Evolutionary conservation across 37 sponge, comb jelly and placozoan species (phyloP), one percentile per base, ranked within the genome.

Genomic region (Tethya wilhelma): DNA sequence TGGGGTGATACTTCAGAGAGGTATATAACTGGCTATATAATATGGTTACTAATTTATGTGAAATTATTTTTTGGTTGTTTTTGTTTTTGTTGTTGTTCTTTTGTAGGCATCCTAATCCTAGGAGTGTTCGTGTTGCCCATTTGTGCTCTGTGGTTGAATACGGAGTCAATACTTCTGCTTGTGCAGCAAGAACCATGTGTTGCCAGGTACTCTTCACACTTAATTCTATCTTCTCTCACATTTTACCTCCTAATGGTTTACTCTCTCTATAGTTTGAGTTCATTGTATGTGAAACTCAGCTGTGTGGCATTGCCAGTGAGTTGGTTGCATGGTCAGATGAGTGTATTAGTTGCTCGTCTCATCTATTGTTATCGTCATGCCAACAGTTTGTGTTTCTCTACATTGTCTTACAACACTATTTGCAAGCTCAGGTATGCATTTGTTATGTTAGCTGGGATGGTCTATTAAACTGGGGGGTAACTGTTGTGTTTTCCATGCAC

Each of bases 131-230:
- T 84, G 74, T 65, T 84, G 11, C 76, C 72, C 20, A 76, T 90
- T 4, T 77, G 74, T 38, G 69, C 67, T 1, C 42, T 90, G 1
- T 85, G 81, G 86, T 31, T 90, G 20, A 90, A 85, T 59, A 71
- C 86, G 19, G 91, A 90, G 57, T 85, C 86, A 45, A 12, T 90
- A 17, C 67, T 90, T 5, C 75, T 85, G 37, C 36, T 81, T 0
- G 37, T 85, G 1, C 86, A 85, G 2, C 91, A 90, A 56, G 59
- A 82, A 11, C 86, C 82, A 2, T 90, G 91, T 81, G 91, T 85
- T 14, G 78, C 86, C 1, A 63, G 36, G 82, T 84, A 44, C 23
- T 63, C 44, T 14, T 33, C 40, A 37, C 8, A 8, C 9, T 36
- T 23, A 19, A 66, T 67, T 30, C n/a, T 73, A 14, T 26, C 14